phyloP scores from a whole-genome alignment of 2,888 invertebrate genomes.

The Didymodactylos carnosus region DNA sequence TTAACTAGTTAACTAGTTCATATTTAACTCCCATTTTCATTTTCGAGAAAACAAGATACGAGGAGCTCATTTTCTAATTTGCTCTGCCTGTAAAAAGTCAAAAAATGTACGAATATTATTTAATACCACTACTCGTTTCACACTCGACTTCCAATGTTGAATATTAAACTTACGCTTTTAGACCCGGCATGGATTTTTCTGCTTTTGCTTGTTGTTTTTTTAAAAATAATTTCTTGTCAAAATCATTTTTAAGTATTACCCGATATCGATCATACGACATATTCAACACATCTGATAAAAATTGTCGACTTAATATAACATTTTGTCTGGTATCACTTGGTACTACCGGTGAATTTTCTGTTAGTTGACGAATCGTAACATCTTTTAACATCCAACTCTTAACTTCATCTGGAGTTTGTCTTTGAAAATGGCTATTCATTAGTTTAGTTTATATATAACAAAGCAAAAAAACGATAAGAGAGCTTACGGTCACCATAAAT shows the following conservation, averaged over 20 bases:
- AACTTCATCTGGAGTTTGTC: background rate
- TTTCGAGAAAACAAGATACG: too few relatives aligned
- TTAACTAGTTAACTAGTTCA: too few relatives aligned
- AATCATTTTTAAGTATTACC: background rate
- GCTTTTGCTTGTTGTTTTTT: background rate
- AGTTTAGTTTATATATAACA: too few relatives aligned
- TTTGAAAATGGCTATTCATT: too few relatives aligned
- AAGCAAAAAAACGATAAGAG: too few relatives aligned
- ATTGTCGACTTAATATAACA: background rate
- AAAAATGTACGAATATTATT: too few relatives aligned
- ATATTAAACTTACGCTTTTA: background rate
- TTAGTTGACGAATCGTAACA: background rate
- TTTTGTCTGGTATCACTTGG: background rate
- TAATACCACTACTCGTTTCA: too few relatives aligned
- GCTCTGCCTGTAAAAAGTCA: too few relatives aligned
- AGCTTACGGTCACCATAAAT: too few relatives aligned
- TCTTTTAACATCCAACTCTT: background rate
- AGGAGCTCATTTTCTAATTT: too few relatives aligned
- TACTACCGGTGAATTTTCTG: background rate
- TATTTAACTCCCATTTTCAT: too few relatives aligned
- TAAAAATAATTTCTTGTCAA: background rate
- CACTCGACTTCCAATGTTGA: too few relatives aligned
- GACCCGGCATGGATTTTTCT: background rate
- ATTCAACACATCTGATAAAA: background rate
- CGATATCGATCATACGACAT: background rate